phyloP scores from a whole-genome alignment of 1,140 invertebrate species.

The Micrasema longulum region DNA sequence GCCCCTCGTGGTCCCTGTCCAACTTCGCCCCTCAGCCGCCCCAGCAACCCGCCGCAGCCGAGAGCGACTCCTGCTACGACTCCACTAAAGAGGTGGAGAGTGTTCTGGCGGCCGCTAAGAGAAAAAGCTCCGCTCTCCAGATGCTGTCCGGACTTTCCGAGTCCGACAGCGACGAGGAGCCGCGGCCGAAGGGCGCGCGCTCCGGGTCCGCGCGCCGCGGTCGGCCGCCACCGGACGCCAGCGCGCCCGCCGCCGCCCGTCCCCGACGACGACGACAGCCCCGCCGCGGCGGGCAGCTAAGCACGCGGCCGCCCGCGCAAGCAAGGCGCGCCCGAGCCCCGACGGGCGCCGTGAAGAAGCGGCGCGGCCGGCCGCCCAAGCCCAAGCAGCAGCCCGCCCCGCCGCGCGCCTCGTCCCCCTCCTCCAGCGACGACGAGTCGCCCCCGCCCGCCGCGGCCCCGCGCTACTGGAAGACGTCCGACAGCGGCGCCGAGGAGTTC shows the following conservation, averaged over 20 bases:
- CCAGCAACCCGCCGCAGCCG: slow-evolving; percentile 50
- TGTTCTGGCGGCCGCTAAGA: slow-evolving; percentile 65
- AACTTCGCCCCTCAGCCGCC: slow-evolving; percentile 63
- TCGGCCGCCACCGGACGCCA: slow-evolving; percentile 29
- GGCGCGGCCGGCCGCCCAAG: slow-evolving; percentile 61
- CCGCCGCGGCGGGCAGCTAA: slow-evolving; percentile 33
- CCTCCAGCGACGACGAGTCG: slow-evolving; percentile 63
- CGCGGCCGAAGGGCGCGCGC: slow-evolving; percentile 13
- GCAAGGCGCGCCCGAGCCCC: slow-evolving; percentile 16
- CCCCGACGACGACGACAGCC: slow-evolving; percentile 50
- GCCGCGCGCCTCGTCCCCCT: slow-evolving; percentile 56
- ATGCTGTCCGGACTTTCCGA: slow-evolving; percentile 45
- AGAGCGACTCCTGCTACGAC: slow-evolving; percentile 63
- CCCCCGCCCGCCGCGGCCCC: slow-evolving; percentile 43
- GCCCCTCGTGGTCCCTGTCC: slow-evolving; percentile 61
- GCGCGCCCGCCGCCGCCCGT: slow-evolving; percentile 41
- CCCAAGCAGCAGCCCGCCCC: slow-evolving; percentile 57
- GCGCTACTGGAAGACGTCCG: slow-evolving; percentile 31
- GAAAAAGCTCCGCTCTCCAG: slow-evolving; percentile 56
- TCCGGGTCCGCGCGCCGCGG: slow-evolving; percentile 3
- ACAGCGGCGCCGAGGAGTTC: slow-evolving; percentile 46
- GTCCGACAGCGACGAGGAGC: slow-evolving; percentile 32
- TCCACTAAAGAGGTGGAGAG: slow-evolving; percentile 63
- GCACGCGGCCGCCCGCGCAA: slow-evolving; percentile 37
- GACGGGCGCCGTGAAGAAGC: slow-evolving; percentile 47